A percentile compares a stretch with the other conserved stretches of the same genome.
These are phyloP conservation scores for Hoplostethus mediterraneus DNA, from an alignment of 2,797 vertebrate genomes.

Conservation along the genomic window DNA sequence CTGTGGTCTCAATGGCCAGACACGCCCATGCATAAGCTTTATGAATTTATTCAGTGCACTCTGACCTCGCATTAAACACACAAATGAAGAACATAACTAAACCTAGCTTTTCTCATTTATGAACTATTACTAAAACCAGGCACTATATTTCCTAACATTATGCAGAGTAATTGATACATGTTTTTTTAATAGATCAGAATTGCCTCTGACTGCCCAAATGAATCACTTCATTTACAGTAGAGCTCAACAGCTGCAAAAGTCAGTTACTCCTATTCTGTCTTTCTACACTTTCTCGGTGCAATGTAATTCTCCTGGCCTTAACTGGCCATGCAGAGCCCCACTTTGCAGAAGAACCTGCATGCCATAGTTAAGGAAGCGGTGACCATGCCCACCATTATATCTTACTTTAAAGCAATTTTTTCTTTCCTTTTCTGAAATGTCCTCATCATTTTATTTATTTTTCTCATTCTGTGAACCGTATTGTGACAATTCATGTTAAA, in stretches of 20 bases:
- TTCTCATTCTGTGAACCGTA: too few species aligned
- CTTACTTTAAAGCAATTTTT: too few species aligned
- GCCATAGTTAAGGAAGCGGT: too few species aligned
- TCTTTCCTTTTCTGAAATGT: too few species aligned
- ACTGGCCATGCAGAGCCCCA: too few species aligned
- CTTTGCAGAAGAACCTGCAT: too few species aligned
- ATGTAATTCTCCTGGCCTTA: not conserved
- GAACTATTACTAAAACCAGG: conserved; percentile 28
- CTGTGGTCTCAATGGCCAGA: conserved; percentile 4
- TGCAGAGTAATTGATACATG: conserved; percentile 35
- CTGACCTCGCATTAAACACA: conserved; percentile 42
- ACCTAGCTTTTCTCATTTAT: conserved; percentile 11
- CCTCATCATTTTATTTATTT: too few species aligned
- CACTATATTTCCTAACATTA: conserved; percentile 15
- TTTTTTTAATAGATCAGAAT: conserved; percentile 51
- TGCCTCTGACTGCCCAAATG: conserved; percentile 54
- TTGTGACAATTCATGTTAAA: not conserved
- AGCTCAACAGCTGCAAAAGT: conserved; percentile 43
- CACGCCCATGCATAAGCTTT: conserved; percentile 7
- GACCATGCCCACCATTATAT: too few species aligned
- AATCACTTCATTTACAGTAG: conserved; percentile 51
- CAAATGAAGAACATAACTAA: conserved; percentile 46
- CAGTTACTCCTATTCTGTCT: conserved; percentile 11
- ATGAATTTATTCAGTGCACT: conserved; percentile 23
- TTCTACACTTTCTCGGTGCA: not conserved